Conservation (phyloP, 2,113 vertebrate genomes). For the Mesocricetus auratus region DNA sequence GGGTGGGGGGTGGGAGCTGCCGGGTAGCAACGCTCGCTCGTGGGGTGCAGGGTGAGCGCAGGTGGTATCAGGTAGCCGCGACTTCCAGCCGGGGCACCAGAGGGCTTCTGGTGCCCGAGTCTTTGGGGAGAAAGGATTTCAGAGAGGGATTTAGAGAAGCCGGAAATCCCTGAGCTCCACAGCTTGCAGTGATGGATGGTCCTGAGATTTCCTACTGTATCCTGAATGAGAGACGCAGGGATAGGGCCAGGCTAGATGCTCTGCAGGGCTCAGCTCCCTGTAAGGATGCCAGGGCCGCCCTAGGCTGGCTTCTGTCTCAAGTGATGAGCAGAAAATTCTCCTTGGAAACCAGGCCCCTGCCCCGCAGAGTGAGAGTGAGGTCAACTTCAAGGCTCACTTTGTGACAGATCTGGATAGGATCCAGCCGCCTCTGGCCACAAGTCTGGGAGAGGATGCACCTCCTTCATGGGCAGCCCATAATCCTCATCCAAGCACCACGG, state of each 20-base stretch:
- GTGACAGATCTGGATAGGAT: too few species aligned
- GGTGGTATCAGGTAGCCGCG: not conserved
- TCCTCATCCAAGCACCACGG: not conserved
- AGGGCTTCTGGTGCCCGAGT: not conserved
- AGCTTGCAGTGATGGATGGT: fast-evolving
- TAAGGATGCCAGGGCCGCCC: not conserved
- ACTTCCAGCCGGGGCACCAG: not conserved
- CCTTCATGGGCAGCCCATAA: not conserved
- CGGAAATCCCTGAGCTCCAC: not conserved
- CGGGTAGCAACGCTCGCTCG: not conserved
- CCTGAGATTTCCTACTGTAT: too few species aligned
- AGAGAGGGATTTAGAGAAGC: not conserved
- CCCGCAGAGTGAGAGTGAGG: not conserved
- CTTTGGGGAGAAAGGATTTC: not conserved
- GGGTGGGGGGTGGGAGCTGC: not conserved
- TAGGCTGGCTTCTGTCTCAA: not conserved
- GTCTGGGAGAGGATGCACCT: not conserved
- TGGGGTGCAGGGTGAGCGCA: not conserved
- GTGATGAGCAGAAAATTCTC: not conserved
- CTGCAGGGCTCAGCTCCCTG: not conserved
- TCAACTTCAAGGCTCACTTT: not conserved
- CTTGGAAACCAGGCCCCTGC: not conserved
- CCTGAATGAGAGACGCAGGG: not conserved
- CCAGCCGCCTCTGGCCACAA: not conserved
- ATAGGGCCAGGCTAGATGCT: not conserved